Conservation (phyloP, 2,797 vertebrate species). For the Numenius phaeopus region DNA sequence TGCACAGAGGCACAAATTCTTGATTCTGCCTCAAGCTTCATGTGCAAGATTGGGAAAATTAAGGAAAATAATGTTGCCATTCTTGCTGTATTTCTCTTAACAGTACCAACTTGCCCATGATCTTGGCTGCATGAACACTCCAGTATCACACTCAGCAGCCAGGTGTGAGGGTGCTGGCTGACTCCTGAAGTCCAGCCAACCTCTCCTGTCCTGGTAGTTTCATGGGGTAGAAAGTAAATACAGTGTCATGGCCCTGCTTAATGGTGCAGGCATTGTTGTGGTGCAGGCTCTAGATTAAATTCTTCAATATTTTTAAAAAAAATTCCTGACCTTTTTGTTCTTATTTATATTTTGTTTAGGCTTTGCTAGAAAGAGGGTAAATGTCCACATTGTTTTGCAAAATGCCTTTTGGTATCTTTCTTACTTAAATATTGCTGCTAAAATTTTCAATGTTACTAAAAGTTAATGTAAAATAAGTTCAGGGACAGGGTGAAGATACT, state of each 20-base stretch:
- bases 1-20: neutral
- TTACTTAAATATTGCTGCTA: neutral
- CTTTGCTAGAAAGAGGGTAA: neutral
- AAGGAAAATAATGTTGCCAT: neutral
- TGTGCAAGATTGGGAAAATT: neutral
- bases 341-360: neutral
- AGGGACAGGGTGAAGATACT: neutral
- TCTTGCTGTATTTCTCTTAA: neutral
- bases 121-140: neutral
- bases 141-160: neutral
- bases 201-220: neutral
- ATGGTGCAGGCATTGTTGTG: neutral
- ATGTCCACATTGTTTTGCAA: neutral
- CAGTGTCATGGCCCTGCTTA: neutral
- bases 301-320: neutral
- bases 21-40: neutral
- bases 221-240: neutral
- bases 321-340: neutral
- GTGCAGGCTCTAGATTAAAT: neutral
- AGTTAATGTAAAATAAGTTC: neutral
- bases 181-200: neutral
- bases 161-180: accelerated
- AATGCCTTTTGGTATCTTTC: neutral
- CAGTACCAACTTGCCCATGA: neutral
- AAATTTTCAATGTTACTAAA: neutral